These are phyloP conservation scores for Holotrichia oblita DNA, from an alignment of 1,140 invertebrate genomes.

Conservation along the genomic window DNA sequence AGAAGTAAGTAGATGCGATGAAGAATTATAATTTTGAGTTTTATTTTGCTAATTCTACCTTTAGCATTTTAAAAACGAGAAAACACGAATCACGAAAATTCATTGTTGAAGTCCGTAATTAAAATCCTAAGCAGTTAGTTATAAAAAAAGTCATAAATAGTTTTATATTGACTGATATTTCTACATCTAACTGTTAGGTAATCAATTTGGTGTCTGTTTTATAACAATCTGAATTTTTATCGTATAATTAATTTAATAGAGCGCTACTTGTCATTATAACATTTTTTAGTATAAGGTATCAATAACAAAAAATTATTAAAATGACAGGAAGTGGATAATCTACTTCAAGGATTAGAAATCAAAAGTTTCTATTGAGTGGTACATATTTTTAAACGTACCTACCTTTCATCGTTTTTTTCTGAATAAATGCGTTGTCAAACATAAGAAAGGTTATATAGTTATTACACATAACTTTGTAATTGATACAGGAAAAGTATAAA, in stretches of 20 bases:
- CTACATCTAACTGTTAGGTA: neutral
- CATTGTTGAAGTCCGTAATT: neutral
- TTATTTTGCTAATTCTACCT: neutral
- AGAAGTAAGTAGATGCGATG: neutral
- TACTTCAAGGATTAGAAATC: no score
- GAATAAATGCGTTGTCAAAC: no score
- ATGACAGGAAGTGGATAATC: no score
- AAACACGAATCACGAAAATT: neutral
- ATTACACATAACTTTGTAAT: no score
- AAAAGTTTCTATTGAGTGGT: no score
- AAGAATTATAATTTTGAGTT: neutral
- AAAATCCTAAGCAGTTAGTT: neutral
- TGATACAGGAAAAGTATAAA: no score
- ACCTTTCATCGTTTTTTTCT: no score
- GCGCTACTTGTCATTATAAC: no score
- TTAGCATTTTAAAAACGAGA: neutral
- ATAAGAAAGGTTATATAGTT: no score
- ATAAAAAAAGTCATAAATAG: neutral
- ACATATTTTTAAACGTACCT: no score
- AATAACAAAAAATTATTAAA: no score
- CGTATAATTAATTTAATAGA: neutral
- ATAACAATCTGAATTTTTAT: neutral
- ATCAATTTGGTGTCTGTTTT: neutral
- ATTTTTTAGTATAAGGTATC: no score
- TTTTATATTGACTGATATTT: neutral